Base-by-base conservation (phyloP, 2,888 invertebrate species). In the Perdita meconis region DNA sequence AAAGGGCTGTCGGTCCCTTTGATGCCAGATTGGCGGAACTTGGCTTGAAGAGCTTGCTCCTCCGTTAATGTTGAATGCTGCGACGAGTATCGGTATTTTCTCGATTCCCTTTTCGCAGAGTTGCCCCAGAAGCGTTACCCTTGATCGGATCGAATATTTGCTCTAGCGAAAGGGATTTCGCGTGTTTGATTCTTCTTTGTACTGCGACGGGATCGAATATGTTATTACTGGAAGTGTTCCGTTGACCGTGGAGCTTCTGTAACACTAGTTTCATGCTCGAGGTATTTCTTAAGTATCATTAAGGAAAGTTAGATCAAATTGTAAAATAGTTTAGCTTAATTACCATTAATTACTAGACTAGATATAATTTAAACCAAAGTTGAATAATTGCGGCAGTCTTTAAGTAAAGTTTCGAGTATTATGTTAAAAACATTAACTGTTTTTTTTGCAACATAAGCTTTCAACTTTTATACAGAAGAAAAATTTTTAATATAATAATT, bases 1-100 rank as follows among this genome's bases (percentile, higher is more conserved):
- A 78, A 78, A 78, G 63, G 42, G 16, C n/a, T 38, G 30, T 8
- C 16, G 19, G 24, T 61, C 64, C 16, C 77, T 78, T 78, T 78
- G 71, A 78, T 57, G 71, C 70, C 65, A 51, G 65, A 78, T 78
- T 59, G 57, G 60, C 38, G 57, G 66, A 63, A 47, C 34, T 70
- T 57, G 47, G 63, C 51, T 78, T 71, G 66, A 77, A 78, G 57
- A 70, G 56, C 56, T 3, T 42, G 59, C 44, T 59, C 42, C 50
- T 36, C 47, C 19, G 47, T 60, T 78, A 63, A 68, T 53, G 64
- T 47, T 51, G 60, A 34, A 69, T 36, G 50, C 38, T 16, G 44
- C 56, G 40, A 22, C 16, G 40, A 8, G 42, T 53, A 61, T 57
- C 13, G 56, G 38, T n/a, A 56, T 73, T 47, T 34, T 34, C 1